A percentile compares a stretch with the other conserved stretches of the same genome.
Evolutionary conservation across 2,113 vertebrate genomes (phyloP).

Genomic region (Micromys minutus): DNA sequence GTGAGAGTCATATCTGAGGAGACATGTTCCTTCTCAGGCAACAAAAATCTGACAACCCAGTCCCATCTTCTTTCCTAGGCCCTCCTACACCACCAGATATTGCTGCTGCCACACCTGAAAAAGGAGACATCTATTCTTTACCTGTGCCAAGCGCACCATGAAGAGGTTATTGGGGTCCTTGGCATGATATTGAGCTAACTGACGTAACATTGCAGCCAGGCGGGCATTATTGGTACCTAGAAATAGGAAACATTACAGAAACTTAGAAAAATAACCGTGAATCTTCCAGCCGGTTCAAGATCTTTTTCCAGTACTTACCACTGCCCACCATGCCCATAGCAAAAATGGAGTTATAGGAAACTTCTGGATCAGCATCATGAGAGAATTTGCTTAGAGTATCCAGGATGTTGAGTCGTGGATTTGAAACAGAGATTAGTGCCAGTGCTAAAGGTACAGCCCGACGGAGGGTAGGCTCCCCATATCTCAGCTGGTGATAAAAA

Average conservation of each 20-base stretch:
- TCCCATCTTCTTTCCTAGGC: not conserved
- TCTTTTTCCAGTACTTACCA: constrained; percentile 86
- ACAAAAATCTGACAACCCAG: not conserved
- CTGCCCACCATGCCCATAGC: constrained; percentile 99
- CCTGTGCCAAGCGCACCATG: constrained; percentile 99
- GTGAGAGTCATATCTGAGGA: not conserved
- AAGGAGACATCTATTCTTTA: constrained; percentile 69
- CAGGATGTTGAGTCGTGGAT: constrained; percentile 97
- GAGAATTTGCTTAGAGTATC: constrained; percentile 99
- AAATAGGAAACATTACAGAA: constrained; percentile 37
- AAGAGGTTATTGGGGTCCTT: constrained; percentile 99
- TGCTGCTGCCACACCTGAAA: not conserved
- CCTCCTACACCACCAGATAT: not conserved
- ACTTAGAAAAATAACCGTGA: not conserved
- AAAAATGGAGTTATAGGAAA: constrained; percentile 99
- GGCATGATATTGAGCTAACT: constrained; percentile 98
- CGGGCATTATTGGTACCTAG: constrained; percentile 98
- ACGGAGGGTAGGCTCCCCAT: constrained; percentile 96
- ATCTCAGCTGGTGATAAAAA: constrained; percentile 89
- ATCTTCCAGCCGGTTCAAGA: not conserved
- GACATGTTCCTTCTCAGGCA: not conserved
- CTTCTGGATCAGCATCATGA: constrained; percentile 97
- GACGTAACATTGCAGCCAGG: constrained; percentile 96
- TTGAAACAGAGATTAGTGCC: constrained; percentile 97
- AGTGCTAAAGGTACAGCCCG: constrained; percentile 96